phyloP scores from a whole-genome alignment of 1,140 invertebrate species.

The Scaptomyza pallida region DNA sequence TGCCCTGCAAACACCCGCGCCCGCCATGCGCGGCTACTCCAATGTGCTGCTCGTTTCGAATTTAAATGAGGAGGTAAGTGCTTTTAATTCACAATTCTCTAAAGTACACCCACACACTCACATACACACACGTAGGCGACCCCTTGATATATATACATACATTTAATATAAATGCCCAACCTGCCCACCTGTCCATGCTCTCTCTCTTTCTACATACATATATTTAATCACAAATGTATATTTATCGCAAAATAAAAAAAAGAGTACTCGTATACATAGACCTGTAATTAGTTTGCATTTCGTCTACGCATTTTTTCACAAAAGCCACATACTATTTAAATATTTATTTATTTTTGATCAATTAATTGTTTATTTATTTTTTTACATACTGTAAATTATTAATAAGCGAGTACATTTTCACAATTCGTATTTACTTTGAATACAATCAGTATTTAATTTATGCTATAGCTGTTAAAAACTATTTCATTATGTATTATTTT shows the following conservation, averaged over 20 bases:
- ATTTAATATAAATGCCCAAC: no score
- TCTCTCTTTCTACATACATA: conserved; percentile 5
- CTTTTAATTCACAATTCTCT: background rate
- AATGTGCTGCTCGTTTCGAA: conserved; percentile 95
- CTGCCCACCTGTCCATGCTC: background rate
- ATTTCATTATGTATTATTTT: conserved; percentile 24
- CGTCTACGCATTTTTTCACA: conserved; percentile 44
- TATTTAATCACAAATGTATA: conserved; percentile 22
- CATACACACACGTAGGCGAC: background rate
- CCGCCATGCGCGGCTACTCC: conserved; percentile 88
- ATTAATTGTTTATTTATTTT: conserved; percentile 4
- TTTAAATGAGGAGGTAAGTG: conserved; percentile 94
- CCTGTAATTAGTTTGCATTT: conserved; percentile 65
- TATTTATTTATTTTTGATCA: conserved; percentile 7
- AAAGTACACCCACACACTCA: background rate
- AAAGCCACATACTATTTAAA: conserved; percentile 15
- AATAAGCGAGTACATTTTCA: conserved; percentile 11
- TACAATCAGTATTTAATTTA: background rate
- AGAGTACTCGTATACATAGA: conserved; percentile 30
- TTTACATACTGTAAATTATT: background rate
- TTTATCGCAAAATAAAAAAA: conserved; percentile 17
- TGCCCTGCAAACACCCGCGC: conserved; percentile 86
- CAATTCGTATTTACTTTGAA: conserved; percentile 10
- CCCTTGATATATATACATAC: background rate
- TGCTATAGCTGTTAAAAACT: background rate